phyloP scores from a whole-genome alignment of 2,113 vertebrate genomes.

The Sigmodon hispidus region DNA sequence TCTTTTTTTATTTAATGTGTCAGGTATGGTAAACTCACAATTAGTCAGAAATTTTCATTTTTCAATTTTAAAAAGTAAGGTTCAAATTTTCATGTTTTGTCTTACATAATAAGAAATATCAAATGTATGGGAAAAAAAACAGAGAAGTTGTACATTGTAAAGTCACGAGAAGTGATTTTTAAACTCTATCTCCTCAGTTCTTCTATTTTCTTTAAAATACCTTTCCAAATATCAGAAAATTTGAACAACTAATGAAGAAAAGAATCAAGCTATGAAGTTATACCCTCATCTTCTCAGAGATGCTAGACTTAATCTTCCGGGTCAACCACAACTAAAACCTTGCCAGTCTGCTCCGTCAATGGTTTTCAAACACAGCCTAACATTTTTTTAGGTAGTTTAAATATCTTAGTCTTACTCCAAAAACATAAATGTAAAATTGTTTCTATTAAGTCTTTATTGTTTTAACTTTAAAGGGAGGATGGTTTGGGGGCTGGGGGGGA shows the following conservation, averaged over 20 bases:
- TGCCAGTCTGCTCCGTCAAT: background rate
- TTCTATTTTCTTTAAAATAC: slow-evolving; percentile 11
- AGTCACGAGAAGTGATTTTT: background rate
- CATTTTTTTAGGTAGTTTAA: background rate
- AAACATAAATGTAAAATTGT: background rate
- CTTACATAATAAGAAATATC: slow-evolving; percentile 20
- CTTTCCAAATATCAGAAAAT: background rate
- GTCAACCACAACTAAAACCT: background rate
- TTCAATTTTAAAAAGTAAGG: slow-evolving; percentile 4
- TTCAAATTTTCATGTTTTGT: background rate
- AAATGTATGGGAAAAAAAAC: background rate
- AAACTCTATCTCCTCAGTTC: background rate
- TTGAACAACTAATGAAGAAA: slow-evolving; percentile 18
- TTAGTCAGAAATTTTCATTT: slow-evolving; percentile 52
- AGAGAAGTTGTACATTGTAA: slow-evolving; percentile 37
- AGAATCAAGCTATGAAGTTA: slow-evolving; percentile 19
- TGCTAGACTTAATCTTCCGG: background rate
- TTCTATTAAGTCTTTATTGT: background rate
- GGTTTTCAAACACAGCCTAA: slow-evolving; percentile 32
- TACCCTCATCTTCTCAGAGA: slow-evolving; percentile 21
- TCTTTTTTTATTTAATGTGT: background rate
- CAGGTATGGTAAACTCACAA: background rate
- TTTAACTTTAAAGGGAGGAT: slow-evolving; percentile 16
- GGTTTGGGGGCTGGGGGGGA: background rate
- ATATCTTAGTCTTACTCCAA: background rate